Conservation (phyloP, 2,888 invertebrate genomes). For the Odontothrips loti region DNA sequence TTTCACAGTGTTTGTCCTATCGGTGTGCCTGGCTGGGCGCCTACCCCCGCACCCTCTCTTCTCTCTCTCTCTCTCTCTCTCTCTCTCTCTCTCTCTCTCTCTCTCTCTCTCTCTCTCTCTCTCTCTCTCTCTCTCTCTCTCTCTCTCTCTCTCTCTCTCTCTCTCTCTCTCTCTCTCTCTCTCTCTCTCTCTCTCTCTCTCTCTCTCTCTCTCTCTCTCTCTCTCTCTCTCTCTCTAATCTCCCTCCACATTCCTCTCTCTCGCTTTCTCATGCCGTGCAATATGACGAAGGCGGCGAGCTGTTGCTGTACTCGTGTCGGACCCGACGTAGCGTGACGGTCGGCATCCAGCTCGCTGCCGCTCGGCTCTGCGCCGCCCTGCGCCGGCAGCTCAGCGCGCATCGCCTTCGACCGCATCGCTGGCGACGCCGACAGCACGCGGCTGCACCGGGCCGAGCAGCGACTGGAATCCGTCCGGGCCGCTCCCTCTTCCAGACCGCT, state of each 20-base stretch:
- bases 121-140: conserved; percentile 1
- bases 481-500: too few species aligned
- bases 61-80: background rate
- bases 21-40: background rate
- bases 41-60: background rate
- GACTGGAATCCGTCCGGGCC: too few species aligned
- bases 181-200: background rate
- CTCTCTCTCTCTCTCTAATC: conserved; percentile 1
- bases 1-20: conserved; percentile 17
- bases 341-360: background rate
- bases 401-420: background rate
- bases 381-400: background rate
- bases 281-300: too few species aligned
- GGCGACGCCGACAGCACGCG: background rate
- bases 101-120: conserved; percentile 1
- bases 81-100: background rate
- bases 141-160: background rate
- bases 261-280: background rate
- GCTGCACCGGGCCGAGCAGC: too few species aligned
- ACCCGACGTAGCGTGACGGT: too few species aligned
- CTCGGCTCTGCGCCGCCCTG: background rate
- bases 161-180: background rate
- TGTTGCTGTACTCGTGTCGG: too few species aligned
- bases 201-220: background rate
- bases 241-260: background rate